phyloP scores from a whole-genome alignment of 2,888 invertebrate genomes.

The Agonopterix heracliana region DNA sequence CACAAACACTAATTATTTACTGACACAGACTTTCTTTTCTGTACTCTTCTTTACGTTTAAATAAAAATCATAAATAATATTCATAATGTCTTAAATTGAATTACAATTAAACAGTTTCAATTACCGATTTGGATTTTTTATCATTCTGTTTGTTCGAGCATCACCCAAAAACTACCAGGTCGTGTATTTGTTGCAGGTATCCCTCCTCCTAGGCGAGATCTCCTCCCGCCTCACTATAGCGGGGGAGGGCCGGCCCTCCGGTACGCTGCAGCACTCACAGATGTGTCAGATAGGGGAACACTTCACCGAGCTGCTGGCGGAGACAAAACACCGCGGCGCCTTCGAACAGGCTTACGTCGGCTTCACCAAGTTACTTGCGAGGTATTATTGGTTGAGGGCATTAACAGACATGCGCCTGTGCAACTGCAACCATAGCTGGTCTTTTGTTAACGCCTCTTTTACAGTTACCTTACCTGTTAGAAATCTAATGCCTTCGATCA shows the following conservation, averaged over 20 bases:
- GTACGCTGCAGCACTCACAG: constrained; percentile 62
- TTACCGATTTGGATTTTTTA: too few species aligned
- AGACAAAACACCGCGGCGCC: constrained; percentile 96
- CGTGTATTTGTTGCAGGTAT: constrained; percentile 58
- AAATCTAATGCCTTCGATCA: too few species aligned
- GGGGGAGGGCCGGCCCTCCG: constrained; percentile 19
- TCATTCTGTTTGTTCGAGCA: too few species aligned
- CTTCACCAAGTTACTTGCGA: constrained; percentile 84
- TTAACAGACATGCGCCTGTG: neutral
- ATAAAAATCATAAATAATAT: too few species aligned
- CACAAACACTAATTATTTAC: too few species aligned
- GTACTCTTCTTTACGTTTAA: too few species aligned
- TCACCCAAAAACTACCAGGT: too few species aligned
- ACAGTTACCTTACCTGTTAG: too few species aligned
- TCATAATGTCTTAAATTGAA: too few species aligned
- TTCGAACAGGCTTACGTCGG: constrained; percentile 97
- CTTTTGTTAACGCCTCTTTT: too few species aligned
- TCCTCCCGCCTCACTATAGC: constrained; percentile 66
- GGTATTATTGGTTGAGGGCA: constrained; percentile 32
- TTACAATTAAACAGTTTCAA: too few species aligned
- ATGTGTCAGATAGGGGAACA: constrained; percentile 79
- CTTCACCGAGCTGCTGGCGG: constrained; percentile 79
- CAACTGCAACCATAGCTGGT: neutral
- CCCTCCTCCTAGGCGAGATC: constrained; percentile 81
- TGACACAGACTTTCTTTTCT: too few species aligned